phyloP scores from a whole-genome alignment of 2,888 invertebrate genomes.

The Azorinus chamasolen region DNA sequence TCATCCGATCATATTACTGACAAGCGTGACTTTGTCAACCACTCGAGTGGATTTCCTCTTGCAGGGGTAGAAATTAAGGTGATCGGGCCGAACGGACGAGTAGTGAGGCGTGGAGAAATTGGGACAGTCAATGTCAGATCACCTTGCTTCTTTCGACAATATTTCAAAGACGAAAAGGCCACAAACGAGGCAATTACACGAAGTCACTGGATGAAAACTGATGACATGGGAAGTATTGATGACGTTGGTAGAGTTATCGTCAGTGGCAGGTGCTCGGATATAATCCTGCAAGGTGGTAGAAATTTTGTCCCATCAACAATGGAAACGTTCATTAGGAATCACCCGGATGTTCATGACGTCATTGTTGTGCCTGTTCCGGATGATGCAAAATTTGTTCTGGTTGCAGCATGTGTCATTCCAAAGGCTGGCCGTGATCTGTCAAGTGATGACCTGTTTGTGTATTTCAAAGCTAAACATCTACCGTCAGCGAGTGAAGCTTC shows the following conservation, averaged over 20 bases:
- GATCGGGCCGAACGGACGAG: slow-evolving; percentile 13
- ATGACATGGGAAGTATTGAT: slow-evolving; percentile 36
- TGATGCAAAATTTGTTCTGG: slow-evolving; percentile 22
- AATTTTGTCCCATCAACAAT: slow-evolving; percentile 18
- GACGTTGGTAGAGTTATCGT: slow-evolving; percentile 24
- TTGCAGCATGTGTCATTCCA: slow-evolving; percentile 44
- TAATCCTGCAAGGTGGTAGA: slow-evolving; percentile 22
- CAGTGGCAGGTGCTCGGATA: slow-evolving; percentile 23
- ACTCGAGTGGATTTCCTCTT: slow-evolving; percentile 22
- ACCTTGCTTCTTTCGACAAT: slow-evolving; percentile 22
- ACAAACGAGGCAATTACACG: slow-evolving; percentile 25
- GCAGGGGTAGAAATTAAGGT: slow-evolving; percentile 45
- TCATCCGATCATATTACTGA: slow-evolving; percentile 11
- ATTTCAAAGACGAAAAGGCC: slow-evolving; percentile 12
- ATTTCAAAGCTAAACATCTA: slow-evolving; percentile 1
- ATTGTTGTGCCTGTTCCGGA: slow-evolving; percentile 40
- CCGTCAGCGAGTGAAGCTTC: slow-evolving; percentile 23
- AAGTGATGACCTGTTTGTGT: slow-evolving; percentile 12
- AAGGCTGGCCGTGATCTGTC: slow-evolving; percentile 18
- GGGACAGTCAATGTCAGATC: slow-evolving; percentile 33
- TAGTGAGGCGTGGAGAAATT: slow-evolving; percentile 23
- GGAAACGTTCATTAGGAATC: slow-evolving; percentile 33
- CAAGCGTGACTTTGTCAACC: slow-evolving; percentile 5
- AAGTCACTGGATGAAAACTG: slow-evolving; percentile 43
- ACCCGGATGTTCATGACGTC: slow-evolving; percentile 48